phyloP scores from a whole-genome alignment of 23 tunicate genomes.

The Corella eumyota region DNA sequence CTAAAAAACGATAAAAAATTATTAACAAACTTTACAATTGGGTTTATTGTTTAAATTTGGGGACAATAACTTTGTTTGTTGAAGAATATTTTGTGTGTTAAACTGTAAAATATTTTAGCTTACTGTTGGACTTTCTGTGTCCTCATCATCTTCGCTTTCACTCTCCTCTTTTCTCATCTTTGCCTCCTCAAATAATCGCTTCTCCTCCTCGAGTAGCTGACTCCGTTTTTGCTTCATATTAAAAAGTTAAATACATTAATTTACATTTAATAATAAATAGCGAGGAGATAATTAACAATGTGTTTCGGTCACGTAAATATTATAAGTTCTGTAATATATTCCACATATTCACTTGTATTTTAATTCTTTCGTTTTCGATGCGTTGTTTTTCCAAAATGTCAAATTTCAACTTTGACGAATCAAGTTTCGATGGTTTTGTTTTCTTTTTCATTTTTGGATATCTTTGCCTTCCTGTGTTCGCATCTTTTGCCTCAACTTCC shows the following conservation, averaged over 20 bases:
- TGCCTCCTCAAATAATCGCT: constrained; percentile 56
- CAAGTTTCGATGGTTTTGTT: constrained; percentile 49
- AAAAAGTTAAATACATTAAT: too few relatives aligned
- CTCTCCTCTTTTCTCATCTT: constrained; percentile 12
- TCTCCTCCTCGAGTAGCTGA: constrained; percentile 55
- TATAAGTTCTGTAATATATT: background rate
- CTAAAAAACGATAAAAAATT: too few relatives aligned
- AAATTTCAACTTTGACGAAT: constrained; percentile 38
- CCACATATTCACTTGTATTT: constrained; percentile 33
- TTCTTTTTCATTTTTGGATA: constrained; percentile 28
- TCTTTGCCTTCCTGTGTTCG: background rate
- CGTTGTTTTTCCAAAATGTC: constrained; percentile 62
- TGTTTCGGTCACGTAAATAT: too few relatives aligned
- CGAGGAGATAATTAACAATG: too few relatives aligned
- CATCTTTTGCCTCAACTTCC: background rate
- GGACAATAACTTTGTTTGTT: too few relatives aligned
- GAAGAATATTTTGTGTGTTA: too few relatives aligned
- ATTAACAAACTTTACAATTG: too few relatives aligned
- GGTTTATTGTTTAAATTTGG: too few relatives aligned
- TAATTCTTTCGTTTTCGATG: constrained; percentile 57
- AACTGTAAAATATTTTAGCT: too few relatives aligned
- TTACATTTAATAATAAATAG: too few relatives aligned
- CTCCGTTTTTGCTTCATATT: constrained; percentile 34
- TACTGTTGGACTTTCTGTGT: background rate
- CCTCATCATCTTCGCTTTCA: constrained; percentile 8